These are phyloP conservation scores for Scrobipalpa costella DNA, from an alignment of 2,888 invertebrate species.

Conservation along the genomic window DNA sequence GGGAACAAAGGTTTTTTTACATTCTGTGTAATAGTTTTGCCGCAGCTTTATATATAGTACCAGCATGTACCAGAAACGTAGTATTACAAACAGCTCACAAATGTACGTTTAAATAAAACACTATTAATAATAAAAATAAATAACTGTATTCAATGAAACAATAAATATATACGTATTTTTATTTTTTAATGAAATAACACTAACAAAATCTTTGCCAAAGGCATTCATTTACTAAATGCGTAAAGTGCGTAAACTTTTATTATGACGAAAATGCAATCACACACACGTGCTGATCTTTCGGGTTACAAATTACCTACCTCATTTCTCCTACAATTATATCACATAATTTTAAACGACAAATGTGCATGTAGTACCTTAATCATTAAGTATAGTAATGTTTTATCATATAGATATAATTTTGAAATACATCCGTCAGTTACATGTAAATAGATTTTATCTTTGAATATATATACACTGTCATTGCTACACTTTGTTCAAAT, in stretches of 20 bases:
- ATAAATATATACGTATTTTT: neutral
- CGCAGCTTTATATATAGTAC: too few relatives aligned
- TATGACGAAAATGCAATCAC: neutral
- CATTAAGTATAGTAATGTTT: too few relatives aligned
- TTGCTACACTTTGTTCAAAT: too few relatives aligned
- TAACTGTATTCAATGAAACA: slow-evolving; percentile 1
- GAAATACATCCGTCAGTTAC: too few relatives aligned
- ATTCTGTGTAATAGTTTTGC: too few relatives aligned
- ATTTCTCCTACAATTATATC: neutral
- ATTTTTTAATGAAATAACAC: neutral
- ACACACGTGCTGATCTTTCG: neutral
- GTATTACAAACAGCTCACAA: too few relatives aligned
- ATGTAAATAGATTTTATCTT: too few relatives aligned
- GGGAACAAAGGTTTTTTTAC: too few relatives aligned
- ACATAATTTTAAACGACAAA: neutral
- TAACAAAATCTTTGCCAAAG: neutral
- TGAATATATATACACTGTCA: too few relatives aligned
- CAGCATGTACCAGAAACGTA: too few relatives aligned
- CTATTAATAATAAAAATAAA: slow-evolving; percentile 1
- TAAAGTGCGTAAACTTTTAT: neutral
- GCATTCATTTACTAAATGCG: neutral
- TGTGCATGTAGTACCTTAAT: neutral
- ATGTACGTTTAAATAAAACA: too few relatives aligned
- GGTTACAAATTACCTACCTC: neutral
- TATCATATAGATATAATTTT: too few relatives aligned